Evolutionary conservation across 2,113 vertebrate species (phyloP), one percentile per base, ranked within the genome.

Genomic region (Lynx canadensis): DNA sequence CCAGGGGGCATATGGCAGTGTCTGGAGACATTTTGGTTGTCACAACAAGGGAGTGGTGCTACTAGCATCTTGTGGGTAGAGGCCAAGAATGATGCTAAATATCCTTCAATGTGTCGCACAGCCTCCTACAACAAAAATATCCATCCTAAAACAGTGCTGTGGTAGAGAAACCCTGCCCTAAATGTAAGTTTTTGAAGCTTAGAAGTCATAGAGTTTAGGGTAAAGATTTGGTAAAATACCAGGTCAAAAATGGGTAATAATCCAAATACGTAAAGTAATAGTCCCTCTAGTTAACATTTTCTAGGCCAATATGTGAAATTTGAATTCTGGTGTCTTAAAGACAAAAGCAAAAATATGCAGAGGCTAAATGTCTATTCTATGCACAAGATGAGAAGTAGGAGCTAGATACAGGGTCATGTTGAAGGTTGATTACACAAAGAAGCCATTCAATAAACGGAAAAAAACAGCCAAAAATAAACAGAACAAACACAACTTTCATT

Each of bases 401-500:
- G 71, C 63, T 6, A 79, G 52, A 25, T 12, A 57, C 36, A 74
- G 36, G 48, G 41, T 89, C 78, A 63, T 3, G 14, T 3, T 63
- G 31, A 95, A 96, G 38, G 38, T 21, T 41, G 55, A 45, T 1
- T 66, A 36, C 12, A 91, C 45, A 89, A 84, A 94, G 57, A 71
- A 68, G 71, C 33, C 52, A 55, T 57, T 91, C 21, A 76, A 50
- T 66, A 68, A n/a, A 73, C 41, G 84, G 74, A 18, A 45, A 55
- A 76, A 71, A 78, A 13, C 23, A 66, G 88, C 41, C 50, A 74
- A n/a, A 95, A 60, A 25, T 71, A 81, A 89, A 89, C 10, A 57
- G 57, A 71, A 96, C 93, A 87, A 80, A 91, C 36, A 78, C 63
- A 63, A 95, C 45, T 65, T 89, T 65, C 60, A 78, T 55, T 73